phyloP scores from a whole-genome alignment of 2,113 vertebrate species.

The Coptodon rendalli region DNA sequence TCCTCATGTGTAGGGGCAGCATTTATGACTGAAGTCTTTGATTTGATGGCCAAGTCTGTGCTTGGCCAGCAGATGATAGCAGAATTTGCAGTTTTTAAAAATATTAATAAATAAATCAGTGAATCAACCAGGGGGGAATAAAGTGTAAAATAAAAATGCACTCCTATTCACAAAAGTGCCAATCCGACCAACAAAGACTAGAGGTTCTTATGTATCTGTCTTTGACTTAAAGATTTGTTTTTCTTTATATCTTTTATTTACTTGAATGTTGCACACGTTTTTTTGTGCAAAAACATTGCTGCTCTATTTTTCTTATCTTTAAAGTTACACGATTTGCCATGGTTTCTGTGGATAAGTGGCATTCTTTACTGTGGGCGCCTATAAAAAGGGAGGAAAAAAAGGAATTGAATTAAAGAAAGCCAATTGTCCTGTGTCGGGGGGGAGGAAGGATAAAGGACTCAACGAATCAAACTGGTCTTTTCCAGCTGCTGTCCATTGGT shows the following conservation, averaged over 20 bases:
- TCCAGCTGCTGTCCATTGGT: not conserved
- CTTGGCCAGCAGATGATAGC: conserved; percentile 30
- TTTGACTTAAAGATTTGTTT: conserved; percentile 61
- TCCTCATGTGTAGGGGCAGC: conserved; percentile 10
- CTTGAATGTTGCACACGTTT: conserved; percentile 77
- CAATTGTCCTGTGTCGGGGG: not conserved
- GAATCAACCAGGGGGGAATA: conserved; percentile 29
- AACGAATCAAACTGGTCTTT: conserved; percentile 24
- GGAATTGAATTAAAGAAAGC: conserved; percentile 18
- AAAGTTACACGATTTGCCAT: conserved; percentile 67
- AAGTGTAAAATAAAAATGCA: conserved; percentile 62
- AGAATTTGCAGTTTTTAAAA: conserved; percentile 28
- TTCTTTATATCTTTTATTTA: conserved; percentile 63
- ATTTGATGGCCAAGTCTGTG: conserved; percentile 18
- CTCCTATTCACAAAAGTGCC: conserved; percentile 82
- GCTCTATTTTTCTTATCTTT: conserved; percentile 75
- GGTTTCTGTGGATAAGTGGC: conserved; percentile 60
- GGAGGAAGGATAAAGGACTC: not conserved
- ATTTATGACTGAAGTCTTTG: conserved; percentile 31
- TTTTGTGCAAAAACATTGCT: conserved; percentile 77
- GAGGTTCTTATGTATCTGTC: conserved; percentile 67
- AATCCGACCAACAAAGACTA: conserved; percentile 78
- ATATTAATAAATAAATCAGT: conserved; percentile 2
- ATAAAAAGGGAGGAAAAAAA: conserved; percentile 36
- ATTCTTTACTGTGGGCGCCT: conserved; percentile 65